Evolutionary conservation across 2,888 invertebrate species (phyloP).

Genomic region (Drosophila suboccidentalis): DNA sequence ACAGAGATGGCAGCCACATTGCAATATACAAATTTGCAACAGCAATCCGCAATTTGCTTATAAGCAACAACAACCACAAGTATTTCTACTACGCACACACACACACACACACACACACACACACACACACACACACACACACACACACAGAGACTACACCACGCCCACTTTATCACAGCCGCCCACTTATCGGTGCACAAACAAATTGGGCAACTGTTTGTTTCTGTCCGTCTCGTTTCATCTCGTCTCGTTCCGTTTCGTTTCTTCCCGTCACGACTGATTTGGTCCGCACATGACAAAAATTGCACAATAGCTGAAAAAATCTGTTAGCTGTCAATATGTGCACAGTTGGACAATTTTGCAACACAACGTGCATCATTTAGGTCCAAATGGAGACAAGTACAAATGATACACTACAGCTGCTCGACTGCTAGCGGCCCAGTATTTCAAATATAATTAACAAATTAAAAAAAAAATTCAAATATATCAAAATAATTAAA

Average conservation of each 20-base stretch:
- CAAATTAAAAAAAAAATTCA: too few species aligned
- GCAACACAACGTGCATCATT: conserved; percentile 62
- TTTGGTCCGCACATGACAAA: conserved; percentile 75
- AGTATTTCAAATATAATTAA: too few species aligned
- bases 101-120: neutral
- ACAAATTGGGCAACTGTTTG: conserved; percentile 66
- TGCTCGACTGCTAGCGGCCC: too few species aligned
- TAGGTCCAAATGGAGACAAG: conserved; percentile 27
- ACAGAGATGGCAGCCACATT: conserved; percentile 54
- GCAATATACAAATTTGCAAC: conserved; percentile 64
- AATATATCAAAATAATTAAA: too few species aligned
- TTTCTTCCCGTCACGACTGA: conserved; percentile 67
- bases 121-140: neutral
- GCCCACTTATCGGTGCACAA: conserved; percentile 44
- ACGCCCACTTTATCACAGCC: conserved; percentile 29
- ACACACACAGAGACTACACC: neutral
- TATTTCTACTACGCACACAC: neutral
- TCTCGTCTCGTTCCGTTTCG: conserved; percentile 59
- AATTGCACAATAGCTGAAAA: conserved; percentile 68
- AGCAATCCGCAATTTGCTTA: conserved; percentile 64
- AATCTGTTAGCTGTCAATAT: conserved; percentile 74
- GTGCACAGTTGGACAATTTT: conserved; percentile 68
- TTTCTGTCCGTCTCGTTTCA: conserved; percentile 61
- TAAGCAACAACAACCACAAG: conserved; percentile 41
- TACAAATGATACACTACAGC: too few species aligned